Conservation (phyloP, 2,797 vertebrate species). For the Fringilla coelebs region DNA sequence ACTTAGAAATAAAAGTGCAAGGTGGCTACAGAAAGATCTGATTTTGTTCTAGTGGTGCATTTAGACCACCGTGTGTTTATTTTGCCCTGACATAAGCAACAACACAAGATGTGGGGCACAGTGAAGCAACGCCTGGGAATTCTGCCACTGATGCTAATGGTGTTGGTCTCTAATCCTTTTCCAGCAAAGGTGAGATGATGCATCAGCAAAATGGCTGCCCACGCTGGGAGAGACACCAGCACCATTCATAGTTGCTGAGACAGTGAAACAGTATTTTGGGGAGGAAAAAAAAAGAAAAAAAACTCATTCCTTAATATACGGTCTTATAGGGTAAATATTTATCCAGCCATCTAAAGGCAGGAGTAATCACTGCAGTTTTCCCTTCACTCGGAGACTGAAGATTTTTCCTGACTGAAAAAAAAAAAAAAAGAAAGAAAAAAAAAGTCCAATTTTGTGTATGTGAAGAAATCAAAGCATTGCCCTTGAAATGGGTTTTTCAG, state of each 20-base stretch:
- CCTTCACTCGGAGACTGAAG: constrained; percentile 49
- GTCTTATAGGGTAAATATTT: constrained; percentile 64
- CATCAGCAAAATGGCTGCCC: constrained; percentile 38
- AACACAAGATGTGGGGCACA: neutral
- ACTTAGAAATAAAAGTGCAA: neutral
- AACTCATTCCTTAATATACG: constrained; percentile 56
- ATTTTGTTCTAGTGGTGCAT: neutral
- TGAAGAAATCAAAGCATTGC: constrained; percentile 49
- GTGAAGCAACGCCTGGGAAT: constrained; percentile 23
- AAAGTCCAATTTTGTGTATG: constrained; percentile 39
- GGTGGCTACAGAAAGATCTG: neutral
- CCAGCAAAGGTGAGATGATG: constrained; percentile 33
- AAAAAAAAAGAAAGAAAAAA: neutral
- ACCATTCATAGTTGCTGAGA: constrained; percentile 39
- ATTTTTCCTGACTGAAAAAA: constrained; percentile 24
- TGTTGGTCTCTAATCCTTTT: constrained; percentile 54
- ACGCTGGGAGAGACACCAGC: constrained; percentile 45
- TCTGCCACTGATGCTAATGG: constrained; percentile 32
- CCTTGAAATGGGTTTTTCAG: constrained; percentile 62
- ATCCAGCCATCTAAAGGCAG: constrained; percentile 55
- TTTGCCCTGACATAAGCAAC: neutral
- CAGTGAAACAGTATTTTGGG: constrained; percentile 59
- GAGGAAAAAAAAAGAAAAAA: neutral
- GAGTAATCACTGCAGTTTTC: constrained; percentile 55
- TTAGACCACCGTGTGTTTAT: constrained; percentile 4